Base-by-base conservation (phyloP, 2,113 vertebrate genomes). In the Semnornis frantzii region DNA sequence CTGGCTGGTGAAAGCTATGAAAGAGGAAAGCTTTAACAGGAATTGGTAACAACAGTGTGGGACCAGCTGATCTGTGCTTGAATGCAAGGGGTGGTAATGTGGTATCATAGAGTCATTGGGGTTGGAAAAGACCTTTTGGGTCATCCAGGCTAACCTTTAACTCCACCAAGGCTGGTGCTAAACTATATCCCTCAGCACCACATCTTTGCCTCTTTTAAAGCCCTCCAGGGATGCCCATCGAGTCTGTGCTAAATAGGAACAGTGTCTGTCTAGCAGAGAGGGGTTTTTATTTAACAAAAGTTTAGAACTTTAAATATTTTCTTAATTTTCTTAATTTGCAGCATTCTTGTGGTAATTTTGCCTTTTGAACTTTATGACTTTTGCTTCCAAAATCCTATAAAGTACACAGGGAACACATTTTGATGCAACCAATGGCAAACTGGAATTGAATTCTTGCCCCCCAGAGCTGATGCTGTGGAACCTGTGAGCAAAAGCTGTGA, bases 1-100 rank as follows among this genome's bases (percentile, higher is more conserved):
- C 96, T 99, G 99, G 98, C 98, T 99, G 16, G 98, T 98, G 52
- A 98, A 98, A 85, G 98, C 98, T 2, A 97, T 99, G 98, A 98
- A 97, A 23, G 97, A 98, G 8, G 98, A 98, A 12, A 80, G 73
- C 62, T 93, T 92, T 44, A 44, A 33, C 44, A 92, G 90, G 81
- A 93, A 37, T 65, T 94, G 91, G 92, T 82, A 85, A 54, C 78
- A 79, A 17, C 68, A 82, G 37, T 68, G 12, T 23, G 54, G 59
- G 27, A 85, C 80, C 48, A 62, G 5, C 24, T 75, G 28, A 71
- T 60, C 24, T 28, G 33, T 48, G 12, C 65, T 58, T 80, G 25
- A 72, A 57, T 72, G 44, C 24, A 6, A 6, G 31, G 24, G 16
- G 12, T 48, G 30, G 24, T 75, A 59, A 70, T 0, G 1, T 27